phyloP scores from a whole-genome alignment of 1,140 invertebrate genomes.

The Heliconius melpomene region DNA sequence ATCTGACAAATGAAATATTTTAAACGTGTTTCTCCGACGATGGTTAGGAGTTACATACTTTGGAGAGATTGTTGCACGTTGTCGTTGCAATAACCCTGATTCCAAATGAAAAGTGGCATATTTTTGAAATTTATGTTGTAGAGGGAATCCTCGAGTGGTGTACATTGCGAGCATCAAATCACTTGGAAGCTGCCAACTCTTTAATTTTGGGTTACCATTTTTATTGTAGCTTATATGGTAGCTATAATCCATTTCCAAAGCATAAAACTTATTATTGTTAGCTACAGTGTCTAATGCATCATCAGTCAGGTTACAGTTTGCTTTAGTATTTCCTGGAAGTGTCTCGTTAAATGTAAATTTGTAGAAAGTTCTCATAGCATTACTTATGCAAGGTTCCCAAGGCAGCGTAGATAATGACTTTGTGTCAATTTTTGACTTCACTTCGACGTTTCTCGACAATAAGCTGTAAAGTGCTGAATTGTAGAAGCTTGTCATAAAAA shows the following conservation, averaged over 20 bases:
- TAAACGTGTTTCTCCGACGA: conserved; percentile 27
- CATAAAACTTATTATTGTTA: conserved; percentile 43
- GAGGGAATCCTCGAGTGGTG: conserved; percentile 17
- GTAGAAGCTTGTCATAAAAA: conserved; percentile 59
- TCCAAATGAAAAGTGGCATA: conserved; percentile 37
- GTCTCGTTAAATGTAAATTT: background rate
- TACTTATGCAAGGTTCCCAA: conserved; percentile 51
- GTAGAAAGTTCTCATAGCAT: background rate
- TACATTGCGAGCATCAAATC: conserved; percentile 19
- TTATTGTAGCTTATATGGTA: conserved; percentile 48
- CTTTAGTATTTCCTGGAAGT: background rate
- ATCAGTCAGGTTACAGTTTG: conserved; percentile 39
- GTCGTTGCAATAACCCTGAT: conserved; percentile 30
- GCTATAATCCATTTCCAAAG: conserved; percentile 47
- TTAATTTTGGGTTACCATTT: conserved; percentile 46
- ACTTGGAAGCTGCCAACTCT: conserved; percentile 20
- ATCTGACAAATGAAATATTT: conserved; percentile 33
- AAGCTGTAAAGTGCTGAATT: conserved; percentile 54
- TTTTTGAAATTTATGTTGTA: conserved; percentile 32
- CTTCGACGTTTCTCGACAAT: conserved; percentile 44
- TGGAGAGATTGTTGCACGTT: conserved; percentile 20
- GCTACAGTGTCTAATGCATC: background rate
- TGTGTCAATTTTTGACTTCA: conserved; percentile 28
- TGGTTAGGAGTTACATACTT: conserved; percentile 27
- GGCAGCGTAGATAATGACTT: conserved; percentile 39